phyloP scores from a whole-genome alignment of 2,888 invertebrate genomes.

The Hymenopus coronatus region DNA sequence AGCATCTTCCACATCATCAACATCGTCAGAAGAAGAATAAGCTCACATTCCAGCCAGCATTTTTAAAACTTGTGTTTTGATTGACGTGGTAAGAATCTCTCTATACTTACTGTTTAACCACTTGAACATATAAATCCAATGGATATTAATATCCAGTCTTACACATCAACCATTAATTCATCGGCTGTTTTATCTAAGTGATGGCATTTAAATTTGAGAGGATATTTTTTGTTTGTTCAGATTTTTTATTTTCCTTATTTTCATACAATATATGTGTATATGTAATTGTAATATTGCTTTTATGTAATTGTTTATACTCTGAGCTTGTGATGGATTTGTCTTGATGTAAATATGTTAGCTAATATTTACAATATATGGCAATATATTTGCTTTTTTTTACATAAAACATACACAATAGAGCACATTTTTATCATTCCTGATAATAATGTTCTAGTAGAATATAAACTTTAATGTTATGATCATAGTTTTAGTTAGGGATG shows the following conservation, averaged over 20 bases:
- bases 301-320: neutral
- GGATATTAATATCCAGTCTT: neutral
- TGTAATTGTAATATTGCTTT: neutral
- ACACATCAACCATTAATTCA: neutral
- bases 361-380: neutral
- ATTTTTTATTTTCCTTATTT: neutral
- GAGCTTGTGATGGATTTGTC: neutral
- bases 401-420: neutral
- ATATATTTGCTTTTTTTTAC: neutral
- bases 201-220: neutral
- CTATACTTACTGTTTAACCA: neutral
- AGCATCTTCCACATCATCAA: slow-evolving; percentile 52
- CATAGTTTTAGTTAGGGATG: neutral
- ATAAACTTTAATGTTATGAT: neutral
- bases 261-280: neutral
- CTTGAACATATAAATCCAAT: neutral
- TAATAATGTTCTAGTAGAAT: neutral
- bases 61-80: neutral
- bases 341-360: neutral
- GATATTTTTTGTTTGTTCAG: neutral
- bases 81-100: neutral
- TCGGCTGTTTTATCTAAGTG: neutral
- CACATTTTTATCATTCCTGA: neutral
- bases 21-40: slow-evolving; percentile 36
- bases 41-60: neutral